Conservation (phyloP, 2,888 invertebrate species). For the Polydrusus pterygomalis region DNA sequence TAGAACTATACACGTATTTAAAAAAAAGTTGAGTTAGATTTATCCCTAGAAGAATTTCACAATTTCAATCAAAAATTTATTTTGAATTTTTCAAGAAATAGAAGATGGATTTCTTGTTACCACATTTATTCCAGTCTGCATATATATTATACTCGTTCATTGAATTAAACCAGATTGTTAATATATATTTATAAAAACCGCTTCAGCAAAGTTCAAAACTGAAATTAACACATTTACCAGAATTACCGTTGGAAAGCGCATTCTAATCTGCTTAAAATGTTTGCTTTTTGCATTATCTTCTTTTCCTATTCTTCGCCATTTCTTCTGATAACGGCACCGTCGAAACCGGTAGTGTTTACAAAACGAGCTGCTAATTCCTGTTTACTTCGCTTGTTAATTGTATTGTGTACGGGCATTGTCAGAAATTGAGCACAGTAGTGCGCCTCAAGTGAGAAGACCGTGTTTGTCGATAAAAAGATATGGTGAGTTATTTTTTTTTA, state of each 20-base stretch:
- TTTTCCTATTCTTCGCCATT: conserved; percentile 22
- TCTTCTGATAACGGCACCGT: conserved; percentile 39
- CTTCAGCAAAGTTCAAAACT: conserved; percentile 18
- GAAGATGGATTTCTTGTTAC: too few species aligned
- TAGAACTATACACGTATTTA: too few species aligned
- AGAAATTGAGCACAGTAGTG: not conserved
- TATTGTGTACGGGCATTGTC: not conserved
- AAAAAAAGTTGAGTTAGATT: too few species aligned
- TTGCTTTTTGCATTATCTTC: conserved; percentile 44
- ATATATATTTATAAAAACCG: not conserved
- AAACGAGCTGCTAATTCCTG: conserved; percentile 23
- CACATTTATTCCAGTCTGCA: too few species aligned
- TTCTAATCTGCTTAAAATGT: conserved; percentile 39
- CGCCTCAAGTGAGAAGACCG: not conserved
- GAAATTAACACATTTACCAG: conserved; percentile 36
- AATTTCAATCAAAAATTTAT: too few species aligned
- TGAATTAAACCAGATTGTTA: too few species aligned
- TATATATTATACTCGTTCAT: too few species aligned
- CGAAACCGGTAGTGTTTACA: conserved; percentile 30
- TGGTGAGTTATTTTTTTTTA: not conserved
- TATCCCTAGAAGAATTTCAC: too few species aligned
- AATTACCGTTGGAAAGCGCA: conserved; percentile 42
- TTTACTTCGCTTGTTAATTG: conserved; percentile 18
- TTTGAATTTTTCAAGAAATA: too few species aligned
- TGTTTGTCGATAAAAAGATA: not conserved